Percentiles rank a stretch among this genome's conserved stretches.
Conservation (phyloP, 2,113 vertebrate species). For the Drymodes brunneopygia region DNA sequence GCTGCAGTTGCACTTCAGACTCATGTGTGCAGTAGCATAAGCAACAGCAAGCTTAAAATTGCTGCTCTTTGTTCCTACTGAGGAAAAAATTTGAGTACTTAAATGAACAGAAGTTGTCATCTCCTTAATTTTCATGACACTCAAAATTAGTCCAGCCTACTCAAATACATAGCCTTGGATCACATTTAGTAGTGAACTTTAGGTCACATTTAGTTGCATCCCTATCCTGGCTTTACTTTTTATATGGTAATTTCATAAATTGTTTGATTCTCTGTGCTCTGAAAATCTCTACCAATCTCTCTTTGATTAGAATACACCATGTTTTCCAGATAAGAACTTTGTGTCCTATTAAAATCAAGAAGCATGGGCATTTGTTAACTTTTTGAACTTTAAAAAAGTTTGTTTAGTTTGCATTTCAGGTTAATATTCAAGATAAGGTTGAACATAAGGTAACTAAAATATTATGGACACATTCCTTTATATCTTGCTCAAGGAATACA, state of each 20-base stretch:
- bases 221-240: not conserved
- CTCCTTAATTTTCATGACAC: not conserved
- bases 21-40: not conserved
- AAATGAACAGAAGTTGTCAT: not conserved
- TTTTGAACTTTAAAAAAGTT: not conserved
- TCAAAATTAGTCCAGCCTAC: not conserved
- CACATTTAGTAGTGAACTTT: not conserved
- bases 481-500: not conserved
- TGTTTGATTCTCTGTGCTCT: not conserved
- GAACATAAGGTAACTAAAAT: not conserved
- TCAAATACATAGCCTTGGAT: not conserved
- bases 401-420: not conserved
- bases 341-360: not conserved
- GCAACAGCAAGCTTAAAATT: not conserved
- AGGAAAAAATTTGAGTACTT: not conserved
- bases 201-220: not conserved
- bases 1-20: not conserved
- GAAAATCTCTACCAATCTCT: not conserved
- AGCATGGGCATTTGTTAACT: not conserved
- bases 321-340: not conserved
- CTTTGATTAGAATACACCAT: not conserved
- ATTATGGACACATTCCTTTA: not conserved
- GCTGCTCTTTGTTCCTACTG: not conserved
- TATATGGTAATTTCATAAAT: not conserved
- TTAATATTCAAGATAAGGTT: not conserved